Evolutionary conservation across 2,797 vertebrate genomes (phyloP).

Genomic region (Dendrocincla tyrannina): DNA sequence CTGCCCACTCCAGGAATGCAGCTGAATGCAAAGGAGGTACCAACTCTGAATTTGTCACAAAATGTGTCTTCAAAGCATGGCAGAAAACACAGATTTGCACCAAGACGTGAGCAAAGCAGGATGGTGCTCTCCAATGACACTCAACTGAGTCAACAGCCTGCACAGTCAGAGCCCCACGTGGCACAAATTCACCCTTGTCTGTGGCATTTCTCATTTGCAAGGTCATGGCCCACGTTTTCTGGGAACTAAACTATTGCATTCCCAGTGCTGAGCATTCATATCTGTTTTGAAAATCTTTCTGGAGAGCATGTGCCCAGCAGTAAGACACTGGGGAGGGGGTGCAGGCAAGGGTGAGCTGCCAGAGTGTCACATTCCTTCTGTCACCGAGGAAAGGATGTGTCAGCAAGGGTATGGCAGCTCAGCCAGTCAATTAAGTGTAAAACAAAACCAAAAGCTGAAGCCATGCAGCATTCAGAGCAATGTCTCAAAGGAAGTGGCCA

Average conservation of each 20-base stretch:
- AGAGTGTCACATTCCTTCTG: background rate
- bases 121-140: background rate
- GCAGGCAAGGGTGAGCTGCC: background rate
- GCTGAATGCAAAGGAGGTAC: background rate
- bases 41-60: background rate
- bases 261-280: background rate
- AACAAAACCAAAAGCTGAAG: conserved; percentile 35
- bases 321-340: background rate
- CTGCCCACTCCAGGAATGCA: background rate
- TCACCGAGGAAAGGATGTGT: conserved; percentile 5
- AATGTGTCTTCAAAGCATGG: background rate
- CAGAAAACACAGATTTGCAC: background rate
- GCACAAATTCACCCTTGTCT: background rate
- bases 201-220: background rate
- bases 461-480: background rate
- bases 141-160: background rate
- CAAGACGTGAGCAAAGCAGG: background rate
- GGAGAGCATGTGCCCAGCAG: background rate
- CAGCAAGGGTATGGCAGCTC: conserved; percentile 21
- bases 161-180: background rate
- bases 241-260: background rate
- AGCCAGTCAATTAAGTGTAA: conserved; percentile 9
- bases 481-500: background rate
- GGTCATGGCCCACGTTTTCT: background rate
- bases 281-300: background rate